These are phyloP conservation scores for Penaeus vannamei DNA, from an alignment of 1,140 invertebrate species.

Conservation along the genomic window DNA sequence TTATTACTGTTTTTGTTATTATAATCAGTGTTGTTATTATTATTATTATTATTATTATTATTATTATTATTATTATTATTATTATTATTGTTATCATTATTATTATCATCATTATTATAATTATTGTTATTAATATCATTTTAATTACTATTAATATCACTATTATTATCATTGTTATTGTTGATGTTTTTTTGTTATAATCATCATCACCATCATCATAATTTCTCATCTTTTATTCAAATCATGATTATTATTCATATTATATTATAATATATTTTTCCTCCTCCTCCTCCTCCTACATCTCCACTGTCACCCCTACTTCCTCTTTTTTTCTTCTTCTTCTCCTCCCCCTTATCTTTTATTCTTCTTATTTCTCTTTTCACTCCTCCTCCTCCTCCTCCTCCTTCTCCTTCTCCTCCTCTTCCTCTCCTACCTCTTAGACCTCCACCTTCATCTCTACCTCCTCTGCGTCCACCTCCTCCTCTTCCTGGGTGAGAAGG, in stretches of 20 bases:
- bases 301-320: neutral
- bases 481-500: neutral
- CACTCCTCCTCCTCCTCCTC: neutral
- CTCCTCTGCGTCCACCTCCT: no score
- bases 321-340: neutral
- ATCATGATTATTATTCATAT: no score
- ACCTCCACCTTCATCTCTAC: neutral
- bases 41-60: no score
- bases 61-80: no score
- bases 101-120: no score
- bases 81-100: no score
- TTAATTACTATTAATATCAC: no score
- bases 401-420: neutral
- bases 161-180: no score
- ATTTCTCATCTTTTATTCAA: neutral
- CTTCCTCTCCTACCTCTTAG: neutral
- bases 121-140: no score
- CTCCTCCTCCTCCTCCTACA: neutral
- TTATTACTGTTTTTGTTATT: no score
- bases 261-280: neutral
- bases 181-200: neutral
- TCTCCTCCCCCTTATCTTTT: neutral
- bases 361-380: neutral
- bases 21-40: no score
- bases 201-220: neutral